Base-by-base conservation (phyloP, 1,140 invertebrate species). In the Musca vetustissima region DNA sequence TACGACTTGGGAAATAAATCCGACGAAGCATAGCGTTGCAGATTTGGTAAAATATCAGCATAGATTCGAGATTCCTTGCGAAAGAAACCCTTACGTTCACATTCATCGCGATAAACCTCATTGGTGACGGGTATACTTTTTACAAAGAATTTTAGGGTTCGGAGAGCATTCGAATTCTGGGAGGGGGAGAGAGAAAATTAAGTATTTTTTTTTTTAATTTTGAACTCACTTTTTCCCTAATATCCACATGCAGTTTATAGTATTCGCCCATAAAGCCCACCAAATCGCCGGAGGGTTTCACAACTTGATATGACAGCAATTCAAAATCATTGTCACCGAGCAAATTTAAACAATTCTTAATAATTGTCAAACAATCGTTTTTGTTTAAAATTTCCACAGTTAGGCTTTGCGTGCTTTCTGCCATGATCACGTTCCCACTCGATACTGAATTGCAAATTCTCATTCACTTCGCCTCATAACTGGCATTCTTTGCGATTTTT, bases 251-350 rank as follows among this genome's bases (percentile, higher is more conserved):
- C 1, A 81, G 49, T 17, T 79, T 81, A 9, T 76, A 81, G 32
- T 81, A 81, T 50, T 81, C 79, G 1, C 79, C 79, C 77, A 81
- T 76, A 25, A 73, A 81, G 0, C 77, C 79, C 32, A 79, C 53
- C 0, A 81, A 57, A 1, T 81, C 75, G n/a, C 50, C 70, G 1
- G 77, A 73, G 1, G 74, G 74, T 0, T 61, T 36, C 11, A 69
- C 25, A 1, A 81, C 48, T 9, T 69, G 47, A 7, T 65, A 67
- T 8, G 66, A 59, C 0, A 73, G 1, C 1, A 81, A 11, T 11
- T 70, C 6, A 2, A 77, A 47, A 15, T 67, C 48, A 1, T 67
- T 70, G n/a, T 74, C 57, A n/a, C 68, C 65, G 2, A 55, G 55
- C 4, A 70, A 32, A 1, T 71, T 50, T 8, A 80, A 53, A 2